These are phyloP conservation scores for Eupithecia vulgata DNA, from an alignment of 2,888 invertebrate genomes.

Conservation along the genomic window DNA sequence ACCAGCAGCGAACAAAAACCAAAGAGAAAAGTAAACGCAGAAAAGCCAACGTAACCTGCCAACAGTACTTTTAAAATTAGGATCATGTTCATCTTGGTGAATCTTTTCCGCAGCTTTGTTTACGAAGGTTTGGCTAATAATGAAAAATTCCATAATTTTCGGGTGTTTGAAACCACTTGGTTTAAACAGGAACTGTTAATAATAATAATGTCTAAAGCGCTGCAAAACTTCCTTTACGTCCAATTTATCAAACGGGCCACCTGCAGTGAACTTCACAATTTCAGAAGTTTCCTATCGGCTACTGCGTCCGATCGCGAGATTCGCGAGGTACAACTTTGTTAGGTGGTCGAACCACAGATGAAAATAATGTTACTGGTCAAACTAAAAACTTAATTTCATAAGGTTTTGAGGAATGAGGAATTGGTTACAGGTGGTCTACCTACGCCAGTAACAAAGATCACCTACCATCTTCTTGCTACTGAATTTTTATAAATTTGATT, in stretches of 20 bases:
- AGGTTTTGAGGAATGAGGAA: too few species aligned
- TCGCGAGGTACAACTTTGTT: not conserved
- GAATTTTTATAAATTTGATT: not conserved
- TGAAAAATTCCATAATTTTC: not conserved
- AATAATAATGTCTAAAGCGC: not conserved
- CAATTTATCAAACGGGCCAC: slow-evolving; percentile 12
- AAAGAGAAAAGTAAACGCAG: not conserved
- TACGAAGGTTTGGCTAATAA: not conserved
- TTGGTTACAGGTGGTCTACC: not conserved
- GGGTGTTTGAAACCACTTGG: not conserved
- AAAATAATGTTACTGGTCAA: too few species aligned
- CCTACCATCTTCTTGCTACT: not conserved
- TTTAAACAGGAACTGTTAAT: not conserved
- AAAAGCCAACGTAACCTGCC: not conserved
- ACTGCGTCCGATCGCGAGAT: not conserved
- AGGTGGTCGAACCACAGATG: not conserved
- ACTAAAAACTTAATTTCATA: not conserved
- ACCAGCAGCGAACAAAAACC: not conserved
- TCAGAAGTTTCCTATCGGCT: slow-evolving; percentile 4
- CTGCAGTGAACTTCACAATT: slow-evolving; percentile 1
- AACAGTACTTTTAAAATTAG: not conserved
- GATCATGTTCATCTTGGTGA: not conserved
- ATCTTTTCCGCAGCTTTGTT: not conserved
- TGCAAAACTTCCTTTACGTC: not conserved
- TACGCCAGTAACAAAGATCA: not conserved